Base-by-base conservation (phyloP, 1,140 invertebrate species). In the Diabrotica virgifera region DNA sequence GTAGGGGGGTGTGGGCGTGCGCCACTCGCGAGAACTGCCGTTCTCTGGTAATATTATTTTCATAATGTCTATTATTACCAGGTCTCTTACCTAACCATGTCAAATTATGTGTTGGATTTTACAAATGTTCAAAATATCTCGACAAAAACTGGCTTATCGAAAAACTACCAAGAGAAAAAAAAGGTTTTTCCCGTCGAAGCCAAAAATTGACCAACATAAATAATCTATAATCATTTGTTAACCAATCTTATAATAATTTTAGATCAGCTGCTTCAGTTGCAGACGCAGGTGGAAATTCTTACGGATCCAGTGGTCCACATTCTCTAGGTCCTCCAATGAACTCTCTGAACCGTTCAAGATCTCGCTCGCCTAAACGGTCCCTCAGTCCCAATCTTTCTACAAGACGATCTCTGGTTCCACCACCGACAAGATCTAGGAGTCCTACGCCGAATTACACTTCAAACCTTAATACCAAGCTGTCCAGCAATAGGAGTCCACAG, bases 321-420 rank as follows among this genome's bases (percentile, higher is more conserved):
- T 68, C 68, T 51, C 62, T 78, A 50, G 80, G 79, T 59, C 76
- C 75, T 36, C 74, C 82, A 10, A 78, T 73, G 72, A 74, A 73
- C 36, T 76, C 74, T 59, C 51, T 76, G 10, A 80, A 81, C 61
- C 79, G 83, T 63, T 83, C 82, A 0, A 77, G 79, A 64, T 83
- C 77, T 9, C 72, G 74, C 61, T 79, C 77, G 10, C 77, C 77
- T 6, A 69, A 76, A 56, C 65, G 76, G 24, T 77, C 77, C 5
- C 70, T 73, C 12, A 76, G 74, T 64, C 77, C 77, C 0, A 77
- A 75, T 51, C 56, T 78, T 13, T 64, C 70, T 9, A 62, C 36
- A 40, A 66, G 77, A 51, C 77, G 76, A 63, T 66, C 62, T 7
- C 66, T 78, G 13, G 66, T 66, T 10, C 70, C 72, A 5, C 75